Conservation (phyloP, 2,113 vertebrate genomes). For the Pollimyrus isidori region DNA sequence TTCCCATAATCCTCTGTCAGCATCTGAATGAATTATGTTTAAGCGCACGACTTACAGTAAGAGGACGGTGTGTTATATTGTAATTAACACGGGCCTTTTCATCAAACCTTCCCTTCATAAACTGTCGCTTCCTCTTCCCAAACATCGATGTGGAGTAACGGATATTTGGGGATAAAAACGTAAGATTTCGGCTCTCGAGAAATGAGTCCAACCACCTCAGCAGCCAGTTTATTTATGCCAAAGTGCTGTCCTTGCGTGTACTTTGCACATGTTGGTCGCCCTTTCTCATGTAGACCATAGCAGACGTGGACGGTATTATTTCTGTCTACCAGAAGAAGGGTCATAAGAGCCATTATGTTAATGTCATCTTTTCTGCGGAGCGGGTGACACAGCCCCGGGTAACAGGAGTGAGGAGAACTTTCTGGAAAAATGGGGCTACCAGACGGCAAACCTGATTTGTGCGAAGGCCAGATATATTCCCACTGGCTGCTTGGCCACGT, state of each 20-base stretch:
- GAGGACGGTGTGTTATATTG: background rate
- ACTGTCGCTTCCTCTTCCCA: background rate
- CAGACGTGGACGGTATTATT: background rate
- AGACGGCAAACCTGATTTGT: background rate
- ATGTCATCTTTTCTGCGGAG: background rate
- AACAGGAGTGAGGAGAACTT: background rate
- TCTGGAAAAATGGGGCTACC: background rate
- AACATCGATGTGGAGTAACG: background rate
- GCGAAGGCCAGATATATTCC: background rate
- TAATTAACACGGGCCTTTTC: background rate
- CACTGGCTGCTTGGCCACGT: slow-evolving; percentile 9
- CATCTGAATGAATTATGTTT: background rate
- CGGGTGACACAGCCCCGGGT: background rate
- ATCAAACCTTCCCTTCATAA: background rate
- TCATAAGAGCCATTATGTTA: background rate
- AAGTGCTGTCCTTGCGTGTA: background rate
- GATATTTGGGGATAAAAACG: background rate
- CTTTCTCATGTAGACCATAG: background rate
- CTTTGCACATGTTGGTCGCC: background rate
- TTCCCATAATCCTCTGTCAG: background rate
- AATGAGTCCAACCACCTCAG: background rate
- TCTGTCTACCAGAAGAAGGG: background rate
- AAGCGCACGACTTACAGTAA: background rate
- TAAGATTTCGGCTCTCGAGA: background rate
- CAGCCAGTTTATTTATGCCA: background rate